Percentiles rank a stretch among this genome's conserved stretches.
phyloP scores from a whole-genome alignment of 2,888 invertebrate genomes.

The Melitaea athalia region DNA sequence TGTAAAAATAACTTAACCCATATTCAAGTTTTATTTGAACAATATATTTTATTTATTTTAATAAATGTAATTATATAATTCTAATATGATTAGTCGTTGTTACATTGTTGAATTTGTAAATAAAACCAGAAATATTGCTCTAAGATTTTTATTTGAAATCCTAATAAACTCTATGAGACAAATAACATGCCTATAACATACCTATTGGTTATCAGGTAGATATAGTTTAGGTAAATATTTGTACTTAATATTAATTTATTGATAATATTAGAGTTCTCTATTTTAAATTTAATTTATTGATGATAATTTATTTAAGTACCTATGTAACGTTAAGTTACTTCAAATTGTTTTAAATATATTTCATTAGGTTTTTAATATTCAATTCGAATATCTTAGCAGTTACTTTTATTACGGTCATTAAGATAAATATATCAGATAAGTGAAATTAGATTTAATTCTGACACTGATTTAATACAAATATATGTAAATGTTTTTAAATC shows the following conservation, averaged over 20 bases:
- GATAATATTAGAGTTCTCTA: not conserved
- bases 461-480: not conserved
- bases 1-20: too few species aligned
- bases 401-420: slow-evolving; percentile 1
- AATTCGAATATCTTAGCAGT: not conserved
- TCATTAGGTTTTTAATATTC: not conserved
- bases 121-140: not conserved
- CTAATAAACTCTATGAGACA: not conserved
- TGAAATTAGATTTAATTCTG: not conserved
- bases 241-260: not conserved
- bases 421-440: slow-evolving; percentile 5
- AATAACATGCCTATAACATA: not conserved
- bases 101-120: not conserved
- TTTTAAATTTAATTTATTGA: not conserved
- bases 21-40: too few species aligned
- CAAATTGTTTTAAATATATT: not conserved
- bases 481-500: not conserved
- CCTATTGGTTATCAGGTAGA: not conserved
- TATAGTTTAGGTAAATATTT: not conserved
- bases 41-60: too few species aligned
- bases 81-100: not conserved
- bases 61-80: not conserved
- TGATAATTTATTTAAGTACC: not conserved
- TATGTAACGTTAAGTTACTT: not conserved
- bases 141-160: not conserved